Percentiles rank a stretch among this genome's conserved stretches.
phyloP scores from a whole-genome alignment of 2,113 vertebrate genomes.

The Psilopogon haemacephalus region DNA sequence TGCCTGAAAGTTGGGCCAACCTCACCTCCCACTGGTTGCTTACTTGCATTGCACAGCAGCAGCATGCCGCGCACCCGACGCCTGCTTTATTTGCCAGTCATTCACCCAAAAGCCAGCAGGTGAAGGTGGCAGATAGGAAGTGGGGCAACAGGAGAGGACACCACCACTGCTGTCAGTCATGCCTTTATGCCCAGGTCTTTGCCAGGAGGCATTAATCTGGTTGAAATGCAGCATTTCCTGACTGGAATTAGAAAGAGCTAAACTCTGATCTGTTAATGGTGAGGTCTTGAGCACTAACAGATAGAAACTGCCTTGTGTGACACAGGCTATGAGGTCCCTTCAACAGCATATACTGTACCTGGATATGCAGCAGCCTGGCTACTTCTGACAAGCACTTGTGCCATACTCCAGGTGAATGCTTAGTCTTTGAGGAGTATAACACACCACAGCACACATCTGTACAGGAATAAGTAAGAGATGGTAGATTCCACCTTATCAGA shows the following conservation, averaged over 20 bases:
- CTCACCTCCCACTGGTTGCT: conserved; percentile 66
- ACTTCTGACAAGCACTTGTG: neutral
- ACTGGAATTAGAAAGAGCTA: neutral
- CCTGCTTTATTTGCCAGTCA: fast-evolving
- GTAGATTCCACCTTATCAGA: neutral
- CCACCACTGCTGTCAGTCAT: neutral
- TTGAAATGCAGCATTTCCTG: neutral
- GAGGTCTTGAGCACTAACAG: neutral
- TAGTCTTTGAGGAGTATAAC: neutral
- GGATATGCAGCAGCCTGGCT: neutral
- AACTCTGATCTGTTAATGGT: neutral
- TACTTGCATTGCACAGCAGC: neutral
- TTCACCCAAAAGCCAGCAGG: neutral
- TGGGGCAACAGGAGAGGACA: neutral
- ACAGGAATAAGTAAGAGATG: neutral
- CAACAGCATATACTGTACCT: neutral
- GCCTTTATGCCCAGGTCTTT: neutral
- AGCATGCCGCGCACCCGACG: fast-evolving
- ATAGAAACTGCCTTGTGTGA: neutral
- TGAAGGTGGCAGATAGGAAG: neutral
- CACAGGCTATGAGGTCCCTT: no score
- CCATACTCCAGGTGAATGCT: neutral
- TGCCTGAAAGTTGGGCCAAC: neutral
- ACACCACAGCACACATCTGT: neutral
- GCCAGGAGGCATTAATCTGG: neutral